These are phyloP conservation scores for Steinernema khuongi DNA, from an alignment of 1,140 invertebrate species.

Conservation along the genomic window DNA sequence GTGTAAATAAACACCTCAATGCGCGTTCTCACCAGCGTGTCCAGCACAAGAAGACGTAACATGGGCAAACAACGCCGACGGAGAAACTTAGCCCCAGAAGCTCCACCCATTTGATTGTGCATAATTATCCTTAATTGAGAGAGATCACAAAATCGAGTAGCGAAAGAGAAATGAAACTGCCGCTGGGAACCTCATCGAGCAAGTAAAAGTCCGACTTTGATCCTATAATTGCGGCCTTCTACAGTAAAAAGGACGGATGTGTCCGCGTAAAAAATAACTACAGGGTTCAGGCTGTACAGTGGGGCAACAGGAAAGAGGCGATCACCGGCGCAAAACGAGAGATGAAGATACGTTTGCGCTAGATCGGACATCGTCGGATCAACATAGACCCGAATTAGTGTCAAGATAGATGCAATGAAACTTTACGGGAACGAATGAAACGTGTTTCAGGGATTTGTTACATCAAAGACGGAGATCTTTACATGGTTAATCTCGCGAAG, in stretches of 20 bases:
- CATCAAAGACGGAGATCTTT: too few relatives aligned
- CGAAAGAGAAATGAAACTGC: not conserved
- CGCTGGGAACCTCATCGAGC: not conserved
- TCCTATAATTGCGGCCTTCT: not conserved
- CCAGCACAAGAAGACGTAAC: not conserved
- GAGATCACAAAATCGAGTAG: not conserved
- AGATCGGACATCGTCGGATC: not conserved
- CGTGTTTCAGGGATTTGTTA: not conserved
- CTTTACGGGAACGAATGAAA: not conserved
- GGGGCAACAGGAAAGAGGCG: not conserved
- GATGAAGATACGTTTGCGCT: slow-evolving; percentile 23
- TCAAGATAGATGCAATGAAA: not conserved
- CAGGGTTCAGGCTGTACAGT: not conserved
- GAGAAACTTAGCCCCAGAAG: not conserved
- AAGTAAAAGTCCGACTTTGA: not conserved
- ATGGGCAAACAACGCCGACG: not conserved
- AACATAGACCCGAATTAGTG: not conserved
- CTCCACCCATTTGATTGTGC: slow-evolving; percentile 7
- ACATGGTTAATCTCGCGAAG: too few relatives aligned
- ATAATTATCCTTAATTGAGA: slow-evolving; percentile 8
- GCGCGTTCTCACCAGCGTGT: not conserved
- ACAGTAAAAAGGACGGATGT: not conserved
- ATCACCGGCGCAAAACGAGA: not conserved
- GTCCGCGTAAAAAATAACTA: not conserved
- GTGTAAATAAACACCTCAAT: slow-evolving; percentile 14